Base-by-base conservation (phyloP, 2,797 vertebrate genomes). In the Selene dorsalis region DNA sequence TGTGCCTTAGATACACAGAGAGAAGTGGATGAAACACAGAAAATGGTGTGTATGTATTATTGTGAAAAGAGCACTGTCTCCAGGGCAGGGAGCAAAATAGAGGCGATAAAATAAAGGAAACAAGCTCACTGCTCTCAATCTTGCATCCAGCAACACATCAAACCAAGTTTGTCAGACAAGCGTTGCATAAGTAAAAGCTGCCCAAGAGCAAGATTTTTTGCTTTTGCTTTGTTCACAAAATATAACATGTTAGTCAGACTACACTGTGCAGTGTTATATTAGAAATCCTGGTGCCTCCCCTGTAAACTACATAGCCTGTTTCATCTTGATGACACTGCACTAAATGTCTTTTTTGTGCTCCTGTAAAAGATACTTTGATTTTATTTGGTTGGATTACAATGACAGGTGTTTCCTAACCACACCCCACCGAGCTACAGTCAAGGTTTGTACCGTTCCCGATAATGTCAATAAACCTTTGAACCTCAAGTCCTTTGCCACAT, bases 401-500 rank as follows among this genome's bases (percentile, higher is more conserved):
- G 11, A 65, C 39, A 30, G 2, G 52, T 66, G 32, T 66, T 47
- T 57, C 28, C 57, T 67, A 57, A 43, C 58, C 38, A 41, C 39
- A 70, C 68, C 80, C 57, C 38, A 4, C 74, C 65, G 50, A 56
- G 61, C 52, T 56, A 59, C 63, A 65, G 55, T 47, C 55, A 79
- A 67, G 32, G 35, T 38, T 69, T 45, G 70, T 67, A 6, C 56
- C 9, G 17, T 69, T 73, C 77, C 63, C 71, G 87, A 90, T 87
- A 82, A 85, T 57, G 24, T 64, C 62, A 88, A 89, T 90, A 91
- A 93, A 94, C 91, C 93, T 95, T 93, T 94, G 92, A 81, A 77
- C 91, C 67, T 84, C n/a, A 61, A 59, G 77, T 79, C 65, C 39
- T 35, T 55, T 71, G 77, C 87, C 53, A 64, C 45, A 53, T 84